phyloP scores from a whole-genome alignment of 2,888 invertebrate species.

The Lymantria monacha region DNA sequence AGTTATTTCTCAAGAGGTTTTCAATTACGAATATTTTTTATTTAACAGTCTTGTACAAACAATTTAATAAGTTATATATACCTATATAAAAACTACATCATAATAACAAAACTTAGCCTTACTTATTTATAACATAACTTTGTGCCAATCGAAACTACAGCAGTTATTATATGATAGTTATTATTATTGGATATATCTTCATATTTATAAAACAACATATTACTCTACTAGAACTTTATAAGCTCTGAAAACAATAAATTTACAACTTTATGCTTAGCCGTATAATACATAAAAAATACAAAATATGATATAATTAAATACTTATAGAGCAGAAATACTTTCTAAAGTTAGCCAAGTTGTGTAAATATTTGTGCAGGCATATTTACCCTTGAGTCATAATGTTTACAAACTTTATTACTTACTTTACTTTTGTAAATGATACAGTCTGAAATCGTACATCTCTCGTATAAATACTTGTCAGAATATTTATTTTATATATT shows the following conservation, averaged over 20 bases:
- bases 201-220: neutral
- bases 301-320: conserved; percentile 5
- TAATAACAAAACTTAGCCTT: too few relatives aligned
- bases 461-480: conserved; percentile 12
- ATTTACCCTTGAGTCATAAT: conserved; percentile 8
- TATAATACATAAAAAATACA: neutral
- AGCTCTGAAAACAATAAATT: neutral
- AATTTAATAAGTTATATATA: too few relatives aligned
- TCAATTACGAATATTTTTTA: too few relatives aligned
- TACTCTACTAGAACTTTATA: neutral
- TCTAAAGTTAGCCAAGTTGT: conserved; percentile 9
- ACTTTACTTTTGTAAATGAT: conserved; percentile 10
- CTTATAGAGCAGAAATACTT: conserved; percentile 3
- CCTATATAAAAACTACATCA: too few relatives aligned
- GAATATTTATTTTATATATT: neutral
- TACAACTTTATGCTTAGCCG: neutral
- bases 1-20: too few relatives aligned
- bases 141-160: too few relatives aligned
- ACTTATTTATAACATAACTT: too few relatives aligned
- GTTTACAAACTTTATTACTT: conserved; percentile 22
- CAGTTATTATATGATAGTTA: too few relatives aligned
- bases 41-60: too few relatives aligned
- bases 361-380: conserved; percentile 3
- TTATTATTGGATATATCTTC: too few relatives aligned
- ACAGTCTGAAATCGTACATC: conserved; percentile 21